These are phyloP conservation scores for Heteractis magnifica DNA, from an alignment of 92 coral and sea anemone genomes.

Conservation along the genomic window DNA sequence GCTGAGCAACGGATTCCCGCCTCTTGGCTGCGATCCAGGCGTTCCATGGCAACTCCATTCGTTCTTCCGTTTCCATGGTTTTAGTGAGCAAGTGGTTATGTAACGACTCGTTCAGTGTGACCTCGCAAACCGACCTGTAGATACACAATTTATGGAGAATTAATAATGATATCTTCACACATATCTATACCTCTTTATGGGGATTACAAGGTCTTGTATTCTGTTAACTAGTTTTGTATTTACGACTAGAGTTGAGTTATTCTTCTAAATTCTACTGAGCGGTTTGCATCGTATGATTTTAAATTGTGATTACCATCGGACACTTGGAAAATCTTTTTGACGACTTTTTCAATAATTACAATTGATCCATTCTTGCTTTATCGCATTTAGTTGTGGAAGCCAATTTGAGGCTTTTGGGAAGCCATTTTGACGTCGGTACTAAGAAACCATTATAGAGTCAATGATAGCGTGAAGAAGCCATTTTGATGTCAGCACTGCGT, in stretches of 20 bases:
- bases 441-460: background rate
- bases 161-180: background rate
- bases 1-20: conserved; percentile 52
- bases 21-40: conserved; percentile 84
- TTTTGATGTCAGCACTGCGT: no score
- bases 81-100: conserved; percentile 27
- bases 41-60: conserved; percentile 83
- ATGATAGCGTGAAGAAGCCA: background rate
- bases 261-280: no score
- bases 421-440: background rate
- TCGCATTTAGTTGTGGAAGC: background rate
- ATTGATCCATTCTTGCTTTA: background rate
- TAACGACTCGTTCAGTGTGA: conserved; percentile 58
- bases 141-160: background rate
- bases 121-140: conserved; percentile 76
- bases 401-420: background rate
- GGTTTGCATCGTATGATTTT: no score
- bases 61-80: conserved; percentile 62
- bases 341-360: no score
- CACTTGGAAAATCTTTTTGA: no score
- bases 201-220: no score
- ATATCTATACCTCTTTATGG: background rate
- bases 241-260: no score
- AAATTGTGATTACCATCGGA: no score
- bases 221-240: no score